Conservation (phyloP, 2,797 vertebrate genomes). For the Acipenser transmontanus region DNA sequence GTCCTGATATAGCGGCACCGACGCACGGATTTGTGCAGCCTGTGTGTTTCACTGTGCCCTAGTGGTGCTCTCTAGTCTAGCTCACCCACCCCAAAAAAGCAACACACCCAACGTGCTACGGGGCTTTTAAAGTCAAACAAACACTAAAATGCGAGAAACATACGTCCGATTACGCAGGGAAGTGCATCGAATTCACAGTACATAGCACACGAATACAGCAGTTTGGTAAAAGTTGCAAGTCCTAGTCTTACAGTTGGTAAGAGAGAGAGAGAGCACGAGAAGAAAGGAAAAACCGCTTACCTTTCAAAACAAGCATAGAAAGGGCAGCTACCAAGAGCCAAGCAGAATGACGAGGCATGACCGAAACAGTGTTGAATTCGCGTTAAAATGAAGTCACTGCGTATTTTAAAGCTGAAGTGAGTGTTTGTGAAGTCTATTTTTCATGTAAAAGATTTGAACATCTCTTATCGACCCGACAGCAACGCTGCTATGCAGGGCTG, state of each 20-base stretch:
- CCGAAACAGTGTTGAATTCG: slow-evolving; percentile 7
- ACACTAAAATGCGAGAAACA: too few species aligned
- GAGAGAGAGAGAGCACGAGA: slow-evolving; percentile 26
- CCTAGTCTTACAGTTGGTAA: too few species aligned
- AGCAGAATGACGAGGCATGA: slow-evolving; percentile 32
- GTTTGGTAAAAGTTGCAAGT: too few species aligned
- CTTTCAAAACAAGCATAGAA: slow-evolving; percentile 43
- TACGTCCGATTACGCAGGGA: too few species aligned
- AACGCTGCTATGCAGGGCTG: slow-evolving; percentile 31
- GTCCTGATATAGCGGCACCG: too few species aligned
- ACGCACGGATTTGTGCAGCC: too few species aligned
- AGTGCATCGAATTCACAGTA: neutral
- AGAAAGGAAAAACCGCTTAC: slow-evolving; percentile 35
- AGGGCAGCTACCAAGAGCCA: slow-evolving; percentile 39
- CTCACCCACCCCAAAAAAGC: neutral
- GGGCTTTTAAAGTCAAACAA: neutral
- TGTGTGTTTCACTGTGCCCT: too few species aligned
- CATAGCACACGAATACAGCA: neutral
- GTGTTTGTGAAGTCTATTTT: neutral
- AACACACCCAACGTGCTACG: neutral
- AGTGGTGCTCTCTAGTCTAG: too few species aligned
- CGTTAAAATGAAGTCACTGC: too few species aligned
- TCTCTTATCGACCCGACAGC: slow-evolving; percentile 10
- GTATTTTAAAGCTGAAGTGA: too few species aligned
- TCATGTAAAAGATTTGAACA: neutral